Conservation (phyloP, 2,888 invertebrate genomes). For the Chloroclystis v-ata region DNA sequence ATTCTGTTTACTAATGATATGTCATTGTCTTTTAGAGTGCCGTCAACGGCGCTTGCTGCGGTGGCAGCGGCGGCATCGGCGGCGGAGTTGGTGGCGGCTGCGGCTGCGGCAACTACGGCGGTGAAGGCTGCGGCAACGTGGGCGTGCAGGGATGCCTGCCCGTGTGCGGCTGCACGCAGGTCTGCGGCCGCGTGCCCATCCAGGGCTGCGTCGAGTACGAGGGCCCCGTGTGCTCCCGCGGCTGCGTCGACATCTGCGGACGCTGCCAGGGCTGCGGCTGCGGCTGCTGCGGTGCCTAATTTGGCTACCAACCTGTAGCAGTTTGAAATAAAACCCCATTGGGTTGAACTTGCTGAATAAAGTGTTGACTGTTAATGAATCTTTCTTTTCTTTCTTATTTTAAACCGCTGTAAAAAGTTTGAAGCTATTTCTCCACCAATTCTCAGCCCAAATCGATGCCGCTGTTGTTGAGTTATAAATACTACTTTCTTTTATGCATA, state of each 20-base stretch:
- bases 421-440: no score
- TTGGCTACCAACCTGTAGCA: no score
- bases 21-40: neutral
- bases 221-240: constrained; percentile 43
- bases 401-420: no score
- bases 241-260: constrained; percentile 45
- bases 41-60: constrained; percentile 3
- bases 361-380: no score
- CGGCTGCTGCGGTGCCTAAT: constrained; percentile 19
- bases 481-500: no score
- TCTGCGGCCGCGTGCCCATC: constrained; percentile 44
- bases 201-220: constrained; percentile 44
- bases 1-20: no score
- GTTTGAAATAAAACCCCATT: no score
- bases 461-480: no score
- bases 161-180: constrained; percentile 39
- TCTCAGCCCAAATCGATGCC: no score
- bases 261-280: constrained; percentile 40
- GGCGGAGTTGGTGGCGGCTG: constrained; percentile 6
- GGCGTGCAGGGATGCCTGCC: constrained; percentile 40
- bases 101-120: constrained; percentile 18
- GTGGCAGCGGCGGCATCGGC: constrained; percentile 13
- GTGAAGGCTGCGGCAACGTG: constrained; percentile 40
- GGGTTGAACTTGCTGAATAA: no score
- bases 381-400: no score